Conservation (phyloP, 2,113 vertebrate genomes). For the Seriola dumerili region DNA sequence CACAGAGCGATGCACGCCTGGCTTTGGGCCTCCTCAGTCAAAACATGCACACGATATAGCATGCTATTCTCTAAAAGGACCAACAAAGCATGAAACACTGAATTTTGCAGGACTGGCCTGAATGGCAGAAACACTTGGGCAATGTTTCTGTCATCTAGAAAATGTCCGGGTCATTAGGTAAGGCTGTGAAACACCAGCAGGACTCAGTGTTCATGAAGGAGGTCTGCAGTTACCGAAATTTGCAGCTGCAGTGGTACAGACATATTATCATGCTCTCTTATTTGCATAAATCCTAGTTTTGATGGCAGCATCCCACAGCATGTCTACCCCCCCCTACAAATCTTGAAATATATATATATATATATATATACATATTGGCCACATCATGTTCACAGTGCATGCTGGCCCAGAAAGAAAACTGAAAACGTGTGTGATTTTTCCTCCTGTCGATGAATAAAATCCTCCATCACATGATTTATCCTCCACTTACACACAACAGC, state of each 20-base stretch:
- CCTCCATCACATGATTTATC: constrained; percentile 35
- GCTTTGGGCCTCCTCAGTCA: constrained; percentile 23
- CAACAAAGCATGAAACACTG: background rate
- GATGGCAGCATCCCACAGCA: background rate
- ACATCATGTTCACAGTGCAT: background rate
- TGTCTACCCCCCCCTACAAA: background rate
- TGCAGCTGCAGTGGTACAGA: constrained; percentile 2
- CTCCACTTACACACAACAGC: constrained; percentile 37
- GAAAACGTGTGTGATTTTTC: constrained; percentile 1
- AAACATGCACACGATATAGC: constrained; percentile 25
- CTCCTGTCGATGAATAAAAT: constrained; percentile 4
- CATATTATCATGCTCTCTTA: background rate
- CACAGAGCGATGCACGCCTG: constrained; percentile 33
- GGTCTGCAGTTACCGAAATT: constrained; percentile 6
- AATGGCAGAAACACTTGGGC: constrained; percentile 7
- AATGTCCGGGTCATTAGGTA: background rate
- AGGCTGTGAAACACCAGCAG: background rate
- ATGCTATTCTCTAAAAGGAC: constrained; percentile 13
- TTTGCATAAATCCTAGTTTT: constrained; percentile 24
- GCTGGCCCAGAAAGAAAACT: background rate
- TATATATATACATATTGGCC: background rate
- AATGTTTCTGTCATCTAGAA: constrained; percentile 19
- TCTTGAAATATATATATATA: background rate
- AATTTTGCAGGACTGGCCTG: constrained; percentile 4
- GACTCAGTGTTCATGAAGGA: background rate